Base-by-base conservation (phyloP, 1,140 invertebrate genomes). In the Trachymyrmex cornetzi region DNA sequence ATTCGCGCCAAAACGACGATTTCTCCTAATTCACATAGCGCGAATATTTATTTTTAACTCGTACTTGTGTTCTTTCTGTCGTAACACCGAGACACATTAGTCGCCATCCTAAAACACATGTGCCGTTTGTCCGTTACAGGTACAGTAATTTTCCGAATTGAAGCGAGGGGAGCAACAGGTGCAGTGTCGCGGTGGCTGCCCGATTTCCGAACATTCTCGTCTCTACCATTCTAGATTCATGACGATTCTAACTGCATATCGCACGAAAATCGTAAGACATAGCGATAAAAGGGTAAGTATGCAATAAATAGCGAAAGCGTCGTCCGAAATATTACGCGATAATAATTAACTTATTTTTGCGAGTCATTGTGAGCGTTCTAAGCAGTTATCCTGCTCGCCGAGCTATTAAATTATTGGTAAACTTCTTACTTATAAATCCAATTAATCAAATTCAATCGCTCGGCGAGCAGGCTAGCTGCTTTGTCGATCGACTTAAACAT, bases 111-210 rank as follows among this genome's bases (percentile, higher is more conserved):
- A 22, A 69, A 69, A 50, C 11, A 14, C 44, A 6, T 7, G 12
- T 48, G 3, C 6, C 38, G 19, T 48, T 44, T 48, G 11, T 67
- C 64, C 4, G 14, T 69, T 63, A 27, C 24, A 63, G n/a, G 14
- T 14, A 3, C n/a, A 27, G 64, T 34, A 16, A 24, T 69, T 69
- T 69, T 69, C 38, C 12, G 22, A 44, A 48, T 69, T 16, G 12
- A 24, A 7, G 66, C n/a, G 5, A 14, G 14, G 38, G 38, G 66
- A 69, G 66, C 66, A 69, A 69, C 66, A 69, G 66, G 66, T 69
- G 66, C 19, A 30, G 4, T 16, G 30, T 12, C 19, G 30, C 30
- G 16, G 14, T 44, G n/a, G 22, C 14, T 38, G 66, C 9, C 1
- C 22, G 38, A 69, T 24, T 24, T 24, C 22, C 30, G 11, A 12